Evolutionary conservation across 2,113 vertebrate species (phyloP), one percentile per base, ranked within the genome.

Genomic region (Leucosticte australis): DNA sequence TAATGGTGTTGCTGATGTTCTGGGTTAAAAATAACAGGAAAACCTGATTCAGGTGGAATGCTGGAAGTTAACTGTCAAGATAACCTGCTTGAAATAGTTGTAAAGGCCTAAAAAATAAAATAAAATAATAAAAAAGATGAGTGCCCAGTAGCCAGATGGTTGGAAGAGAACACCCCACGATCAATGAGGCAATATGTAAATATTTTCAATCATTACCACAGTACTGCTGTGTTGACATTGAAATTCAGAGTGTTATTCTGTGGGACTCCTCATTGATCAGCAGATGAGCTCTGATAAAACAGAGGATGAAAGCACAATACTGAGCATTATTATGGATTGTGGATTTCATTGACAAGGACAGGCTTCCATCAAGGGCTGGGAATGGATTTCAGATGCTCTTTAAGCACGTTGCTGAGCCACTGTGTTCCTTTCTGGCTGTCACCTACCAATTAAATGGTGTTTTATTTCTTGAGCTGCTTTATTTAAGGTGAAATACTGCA

Each of bases 121-220:
- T 14, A 62, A 63, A 60, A 50, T 37, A 49, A 77, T 63, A 53
- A 60, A 73, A 67, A 91, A 85, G 44, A 39, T 3, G 18, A 57
- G 23, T 94, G 89, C 96, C 97, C 70, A 88, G 88, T 83, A 96
- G 95, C 93, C 97, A 98, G 97, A 97, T 97, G 97, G 98, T 95
- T 96, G 79, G 83, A 93, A 96, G 76, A 95, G 82, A 97, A 91
- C 94, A 91, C 96, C 89, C 91, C 83, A 88, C 84, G 83, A 67
- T 96, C 95, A 79, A 84, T 92, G 94, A 97, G 80, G 71, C 27
- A 92, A 94, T 81, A 78, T 96, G 95, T 97, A 97, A 98, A 97
- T 97, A 97, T 97, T 97, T 97, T 88, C 30, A 3, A 14, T 98
- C 92, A 93, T 97, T 94, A 88, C 91, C 71, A 31, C 26, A 78